A percentile compares a stretch with the other conserved stretches of the same genome.
Evolutionary conservation across 2,113 vertebrate genomes (phyloP).

Genomic region (Heterocephalus glaber): DNA sequence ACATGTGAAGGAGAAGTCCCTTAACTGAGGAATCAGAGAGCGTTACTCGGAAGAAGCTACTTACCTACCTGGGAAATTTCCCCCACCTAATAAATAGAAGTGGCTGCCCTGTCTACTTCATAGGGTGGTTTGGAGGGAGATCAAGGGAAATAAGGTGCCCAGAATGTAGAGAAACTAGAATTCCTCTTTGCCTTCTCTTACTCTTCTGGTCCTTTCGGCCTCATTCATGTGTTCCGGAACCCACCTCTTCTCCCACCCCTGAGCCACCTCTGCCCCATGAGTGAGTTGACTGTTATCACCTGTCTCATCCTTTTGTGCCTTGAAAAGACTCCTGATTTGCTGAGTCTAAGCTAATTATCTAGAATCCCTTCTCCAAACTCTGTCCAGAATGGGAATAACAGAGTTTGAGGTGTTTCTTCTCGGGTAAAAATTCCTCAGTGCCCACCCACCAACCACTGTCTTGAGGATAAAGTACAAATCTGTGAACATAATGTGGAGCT

Average conservation of each 20-base stretch:
- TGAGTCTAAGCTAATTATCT: neutral
- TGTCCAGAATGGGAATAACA: neutral
- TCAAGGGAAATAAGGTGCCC: neutral
- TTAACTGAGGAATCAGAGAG: neutral
- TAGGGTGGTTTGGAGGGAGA: neutral
- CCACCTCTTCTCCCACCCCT: neutral
- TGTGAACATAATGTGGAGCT: neutral
- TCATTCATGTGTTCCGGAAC: neutral
- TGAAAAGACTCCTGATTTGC: neutral
- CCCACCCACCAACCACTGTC: neutral
- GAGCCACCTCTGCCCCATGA: neutral
- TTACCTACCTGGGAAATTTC: neutral
- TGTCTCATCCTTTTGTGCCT: neutral
- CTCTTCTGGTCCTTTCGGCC: neutral
- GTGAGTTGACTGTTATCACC: neutral
- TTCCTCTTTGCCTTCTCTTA: neutral
- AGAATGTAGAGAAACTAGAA: neutral
- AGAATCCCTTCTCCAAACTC: neutral
- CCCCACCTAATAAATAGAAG: neutral
- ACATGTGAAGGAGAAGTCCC: neutral
- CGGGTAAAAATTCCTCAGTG: neutral
- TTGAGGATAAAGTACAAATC: neutral
- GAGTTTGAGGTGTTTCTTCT: neutral
- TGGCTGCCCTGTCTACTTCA: neutral
- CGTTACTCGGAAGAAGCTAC: neutral